Evolutionary conservation across 2,113 vertebrate genomes (phyloP), one percentile per base, ranked within the genome.

Genomic region (Prolemur simus): DNA sequence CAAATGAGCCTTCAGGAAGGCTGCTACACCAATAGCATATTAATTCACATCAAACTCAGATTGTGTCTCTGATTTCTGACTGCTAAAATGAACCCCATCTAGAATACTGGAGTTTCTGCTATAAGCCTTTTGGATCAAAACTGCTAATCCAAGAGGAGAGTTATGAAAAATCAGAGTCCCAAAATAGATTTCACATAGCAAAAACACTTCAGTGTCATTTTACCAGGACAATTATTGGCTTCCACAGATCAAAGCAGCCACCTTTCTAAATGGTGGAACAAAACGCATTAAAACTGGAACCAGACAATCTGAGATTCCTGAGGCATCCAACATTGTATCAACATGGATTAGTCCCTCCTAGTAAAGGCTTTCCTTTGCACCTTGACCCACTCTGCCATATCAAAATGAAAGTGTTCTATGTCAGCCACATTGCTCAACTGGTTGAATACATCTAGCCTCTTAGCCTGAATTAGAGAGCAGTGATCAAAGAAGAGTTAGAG

Each of bases 241-340:
- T 81, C 84, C 95, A 78, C 3, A 52, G 96, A 96, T 96, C 95
- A 95, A 96, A 96, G 92, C 83, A 97, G 93, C 76, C 86, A 95
- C 87, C 80, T 97, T 95, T 95, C 96, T 96, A 97, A 94, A 85
- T 47, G 37, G 89, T 60, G 25, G 18, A 96, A 47, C 32, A 89
- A 97, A 98, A 97, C 90, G 82, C 64, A 96, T 95, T 96, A 96
- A 96, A 92, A 97, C 89, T 87, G 37, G 83, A 96, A 95, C 68
- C 80, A 96, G 83, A 92, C 52, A 87, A 97, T 91, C 1, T 92
- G 63, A 87, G 78, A 45, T 97, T 92, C 69, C 76, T 92, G 83
- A 95, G 78, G 80, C 47, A 84, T 66, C 88, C 90, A 95, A 96
- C 94, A 94, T 45, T 78, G 45, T 77, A 94, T 84, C 78, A 95